Evolutionary conservation across 2,113 vertebrate species (phyloP), one percentile per base, ranked within the genome.

Genomic region (Pogona vitticeps): DNA sequence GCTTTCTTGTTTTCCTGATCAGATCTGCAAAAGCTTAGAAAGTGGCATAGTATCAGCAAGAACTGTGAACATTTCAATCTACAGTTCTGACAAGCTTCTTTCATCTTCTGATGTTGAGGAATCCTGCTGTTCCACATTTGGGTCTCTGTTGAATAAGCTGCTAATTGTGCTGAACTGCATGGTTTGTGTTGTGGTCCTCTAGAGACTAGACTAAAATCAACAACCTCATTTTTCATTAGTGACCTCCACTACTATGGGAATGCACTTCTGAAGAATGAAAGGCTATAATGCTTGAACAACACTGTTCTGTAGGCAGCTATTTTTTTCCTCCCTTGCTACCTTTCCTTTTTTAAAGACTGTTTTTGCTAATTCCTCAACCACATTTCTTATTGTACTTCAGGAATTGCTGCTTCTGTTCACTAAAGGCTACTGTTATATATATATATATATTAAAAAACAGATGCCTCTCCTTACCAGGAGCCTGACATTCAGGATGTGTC

Each of bases 221-320:
- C 68, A 84, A 88, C 83, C 2, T 86, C 81, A 15, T 90, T 89
- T 86, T 91, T 88, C 20, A 65, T 85, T 88, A 79, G 26, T 90
- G 87, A 89, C 61, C 71, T 86, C 26, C 83, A 26, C 1, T 85
- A 56, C 52, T 80, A 33, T 67, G n/a, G 89, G 72, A 91, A 86
- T 83, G 75, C 85, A 93, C 38, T 36, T 77, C 23, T 80, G 52
- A 52, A 89, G 8, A 3, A 73, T 77, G 42, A 67, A 91, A 91
- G 33, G 33, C 59, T 79, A 26, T 1, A 0, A 28, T 42, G 28
- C 31, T 87, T 70, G 38, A 86, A 65, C 59, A 91, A 78, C 38
- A 15, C 65, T 31, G 76, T 38, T 17, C 20, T 63, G 76, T 79
- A 65, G 38, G 9, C 70, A 46, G 38, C 58, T 3, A 20, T 83